Evolutionary conservation across 2,113 vertebrate species (phyloP).

Genomic region (Mustela lutreola): DNA sequence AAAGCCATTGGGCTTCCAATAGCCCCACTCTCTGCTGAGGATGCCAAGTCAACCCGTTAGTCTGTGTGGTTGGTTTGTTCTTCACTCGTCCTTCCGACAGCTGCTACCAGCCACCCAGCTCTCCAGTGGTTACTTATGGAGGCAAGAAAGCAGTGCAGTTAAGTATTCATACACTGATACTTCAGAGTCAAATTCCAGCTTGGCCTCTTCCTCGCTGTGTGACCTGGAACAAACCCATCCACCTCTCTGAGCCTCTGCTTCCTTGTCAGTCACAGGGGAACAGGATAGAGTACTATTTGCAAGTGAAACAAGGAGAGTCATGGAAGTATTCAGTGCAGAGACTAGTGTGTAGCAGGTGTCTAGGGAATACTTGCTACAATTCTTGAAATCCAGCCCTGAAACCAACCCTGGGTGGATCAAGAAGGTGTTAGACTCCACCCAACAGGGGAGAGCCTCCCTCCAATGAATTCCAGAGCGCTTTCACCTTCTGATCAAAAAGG

Average conservation of each 20-base stretch:
- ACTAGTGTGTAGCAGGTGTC: neutral
- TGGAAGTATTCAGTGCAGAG: too few species aligned
- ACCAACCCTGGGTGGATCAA: too few species aligned
- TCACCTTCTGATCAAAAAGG: neutral
- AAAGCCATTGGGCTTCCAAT: neutral
- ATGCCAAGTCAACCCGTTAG: neutral
- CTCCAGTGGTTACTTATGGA: accelerated
- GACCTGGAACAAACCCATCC: neutral
- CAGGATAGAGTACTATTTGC: neutral
- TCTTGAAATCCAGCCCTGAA: too few species aligned
- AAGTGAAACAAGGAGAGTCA: neutral
- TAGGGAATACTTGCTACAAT: neutral
- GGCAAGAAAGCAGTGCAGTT: neutral
- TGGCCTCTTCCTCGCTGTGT: neutral
- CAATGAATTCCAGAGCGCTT: neutral
- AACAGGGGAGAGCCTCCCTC: neutral
- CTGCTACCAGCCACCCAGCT: neutral
- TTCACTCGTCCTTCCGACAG: neutral
- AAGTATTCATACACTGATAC: neutral
- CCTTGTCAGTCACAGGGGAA: neutral
- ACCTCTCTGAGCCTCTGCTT: neutral
- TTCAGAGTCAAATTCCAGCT: neutral
- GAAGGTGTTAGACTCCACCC: neutral
- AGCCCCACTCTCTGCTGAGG: neutral
- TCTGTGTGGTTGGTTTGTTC: accelerated